Evolutionary conservation across 2,888 invertebrate genomes (phyloP).

Genomic region (Creontiades dilutus): DNA sequence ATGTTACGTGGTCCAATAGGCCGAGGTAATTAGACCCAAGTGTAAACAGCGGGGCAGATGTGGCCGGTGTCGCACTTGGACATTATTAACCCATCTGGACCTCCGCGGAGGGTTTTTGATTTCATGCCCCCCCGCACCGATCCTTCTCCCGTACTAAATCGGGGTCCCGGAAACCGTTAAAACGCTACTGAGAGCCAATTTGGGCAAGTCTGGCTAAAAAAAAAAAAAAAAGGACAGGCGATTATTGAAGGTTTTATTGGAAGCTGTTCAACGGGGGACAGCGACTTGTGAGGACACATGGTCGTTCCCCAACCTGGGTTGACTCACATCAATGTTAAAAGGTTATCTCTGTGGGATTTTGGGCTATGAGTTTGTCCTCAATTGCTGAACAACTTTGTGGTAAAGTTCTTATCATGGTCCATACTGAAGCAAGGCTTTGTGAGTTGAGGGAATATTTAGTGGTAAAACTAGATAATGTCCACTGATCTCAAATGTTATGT

Average conservation of each 20-base stretch:
- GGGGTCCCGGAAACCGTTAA: background rate
- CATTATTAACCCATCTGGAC: slow-evolving; percentile 58
- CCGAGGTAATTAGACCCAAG: slow-evolving; percentile 70
- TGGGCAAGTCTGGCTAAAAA: background rate
- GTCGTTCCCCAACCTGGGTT: too few relatives aligned
- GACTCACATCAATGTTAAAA: too few relatives aligned
- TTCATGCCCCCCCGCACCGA: background rate
- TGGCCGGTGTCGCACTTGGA: slow-evolving; percentile 63
- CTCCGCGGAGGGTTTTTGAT: slow-evolving; percentile 56
- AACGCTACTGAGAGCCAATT: background rate
- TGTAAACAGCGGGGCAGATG: slow-evolving; percentile 66
- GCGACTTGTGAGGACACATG: too few relatives aligned
- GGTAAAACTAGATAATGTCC: too few relatives aligned
- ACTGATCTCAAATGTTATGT: too few relatives aligned
- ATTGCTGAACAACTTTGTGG: too few relatives aligned
- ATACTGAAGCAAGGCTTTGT: too few relatives aligned
- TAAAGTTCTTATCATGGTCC: too few relatives aligned
- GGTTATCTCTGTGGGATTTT: too few relatives aligned
- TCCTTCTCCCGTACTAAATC: background rate
- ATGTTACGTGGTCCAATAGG: slow-evolving; percentile 72
- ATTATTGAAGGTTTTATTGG: background rate
- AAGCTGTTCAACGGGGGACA: background rate
- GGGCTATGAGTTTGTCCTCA: too few relatives aligned
- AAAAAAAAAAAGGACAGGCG: background rate
- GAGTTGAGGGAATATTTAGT: too few relatives aligned